phyloP scores from a whole-genome alignment of 1,140 invertebrate genomes.

The Leptopilina boulardi region DNA sequence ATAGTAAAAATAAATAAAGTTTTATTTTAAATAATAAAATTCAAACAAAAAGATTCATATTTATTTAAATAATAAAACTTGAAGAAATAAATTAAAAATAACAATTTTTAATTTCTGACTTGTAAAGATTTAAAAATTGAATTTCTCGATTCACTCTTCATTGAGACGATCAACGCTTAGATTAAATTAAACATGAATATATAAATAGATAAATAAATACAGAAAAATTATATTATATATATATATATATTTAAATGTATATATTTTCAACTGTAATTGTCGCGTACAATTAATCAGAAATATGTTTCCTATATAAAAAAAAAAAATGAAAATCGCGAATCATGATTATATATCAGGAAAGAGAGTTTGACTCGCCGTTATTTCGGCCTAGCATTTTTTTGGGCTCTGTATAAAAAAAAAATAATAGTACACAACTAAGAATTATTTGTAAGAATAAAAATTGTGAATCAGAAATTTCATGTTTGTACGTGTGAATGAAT shows the following conservation, averaged over 20 bases:
- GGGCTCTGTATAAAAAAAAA: constrained; percentile 7
- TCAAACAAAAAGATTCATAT: too few relatives aligned
- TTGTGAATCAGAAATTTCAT: constrained; percentile 47
- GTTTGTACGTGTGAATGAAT: constrained; percentile 30
- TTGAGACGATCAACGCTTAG: constrained; percentile 63
- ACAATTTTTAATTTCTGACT: background rate
- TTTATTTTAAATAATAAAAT: too few relatives aligned
- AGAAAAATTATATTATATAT: constrained; percentile 48
- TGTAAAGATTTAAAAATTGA: background rate
- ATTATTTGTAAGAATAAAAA: constrained; percentile 43
- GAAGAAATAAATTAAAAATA: background rate
- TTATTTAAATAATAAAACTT: too few relatives aligned
- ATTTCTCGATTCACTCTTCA: constrained; percentile 32
- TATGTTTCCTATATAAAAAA: constrained; percentile 38
- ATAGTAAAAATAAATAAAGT: background rate
- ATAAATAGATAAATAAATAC: constrained; percentile 35
- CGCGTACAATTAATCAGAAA: constrained; percentile 23
- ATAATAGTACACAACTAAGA: constrained; percentile 39
- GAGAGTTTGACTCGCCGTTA: constrained; percentile 42
- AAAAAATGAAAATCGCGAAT: constrained; percentile 6
- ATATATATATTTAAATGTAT: constrained; percentile 45
- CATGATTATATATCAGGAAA: constrained; percentile 47
- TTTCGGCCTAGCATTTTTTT: constrained; percentile 32
- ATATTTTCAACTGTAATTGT: constrained; percentile 23
- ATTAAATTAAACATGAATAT: constrained; percentile 55